Evolutionary conservation across 2,797 vertebrate species (phyloP), one percentile per base, ranked within the genome.

Genomic region (Percopsis omiscomaycus): DNA sequence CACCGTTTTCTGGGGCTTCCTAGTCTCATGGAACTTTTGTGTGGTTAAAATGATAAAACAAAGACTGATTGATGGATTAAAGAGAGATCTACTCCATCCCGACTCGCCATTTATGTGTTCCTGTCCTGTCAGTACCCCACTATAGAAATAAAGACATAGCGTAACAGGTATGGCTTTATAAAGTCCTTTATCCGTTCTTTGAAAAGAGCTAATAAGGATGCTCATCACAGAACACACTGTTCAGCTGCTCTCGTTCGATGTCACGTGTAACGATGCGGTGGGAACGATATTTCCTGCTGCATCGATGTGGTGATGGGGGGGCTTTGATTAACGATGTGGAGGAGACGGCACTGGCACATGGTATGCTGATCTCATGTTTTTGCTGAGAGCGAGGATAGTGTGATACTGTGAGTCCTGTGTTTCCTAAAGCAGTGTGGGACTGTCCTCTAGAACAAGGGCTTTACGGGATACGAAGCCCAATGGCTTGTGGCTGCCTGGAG

Each of bases 311-410:
- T 52, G 72, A 88, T 83, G 59, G 45, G 59, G 45, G 68, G 70
- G 73, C 66, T 87, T 82, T 92, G 92, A 93, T 93, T 89, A 88
- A 91, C 84, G 89, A 87, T 73, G 83, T 78, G 63, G 54, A 82
- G 72, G 77, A 87, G 77, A 84, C 77, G 67, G 68, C 68, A 73
- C 82, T 73, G 85, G 77, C 87, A 88, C 88, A 87, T 89, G 87
- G 83, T 80, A 78, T 76, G 79, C 83, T 84, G 86, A 87, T 83
- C 78, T 84, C 68, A 69, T 79, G 86, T 84, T 85, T 88, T 83
- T 78, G 68, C 69, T 74, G 73, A 65, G 76, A 65, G 45, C 2
- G 65, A 55, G 62, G 16, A 13, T n/a, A 13, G 49, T 53, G 60
- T 22, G 80, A 77, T 83, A 80, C 80, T 84, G 80, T 66, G 74